Base-by-base conservation (phyloP, 2,113 vertebrate species). In the Zosterops borbonicus region DNA sequence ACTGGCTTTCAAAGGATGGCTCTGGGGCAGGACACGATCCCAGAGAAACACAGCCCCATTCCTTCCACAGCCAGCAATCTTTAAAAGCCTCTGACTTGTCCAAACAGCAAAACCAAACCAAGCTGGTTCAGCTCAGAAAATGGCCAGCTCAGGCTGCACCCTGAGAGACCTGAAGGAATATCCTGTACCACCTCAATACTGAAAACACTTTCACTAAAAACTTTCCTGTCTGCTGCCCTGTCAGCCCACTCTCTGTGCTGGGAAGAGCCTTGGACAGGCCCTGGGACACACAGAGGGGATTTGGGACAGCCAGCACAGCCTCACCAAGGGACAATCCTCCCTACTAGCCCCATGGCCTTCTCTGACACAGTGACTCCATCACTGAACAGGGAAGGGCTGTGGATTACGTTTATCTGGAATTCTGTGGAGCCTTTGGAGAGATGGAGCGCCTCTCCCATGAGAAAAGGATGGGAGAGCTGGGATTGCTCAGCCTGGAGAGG, bases 301-400 rank as follows among this genome's bases (percentile, higher is more conserved):
- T 28, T 22, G n/a, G 59, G 50, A 65, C 59, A 65, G 24, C 19
- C 70, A 85, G 50, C 60, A 47, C 0, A 0, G 29, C 35, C 35
- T 58, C 60, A 29, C 47, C 16, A 17, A 35, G 52, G 35, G 25
- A 58, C 6, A 31, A 16, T 31, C 52, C 35, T 25, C 31, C 35
- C 3, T 4, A 37, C 16, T 27, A 37, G 17, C 33, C 27, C 44
- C 0, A 0, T 8, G 44, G 14, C 25, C 20, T 67, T 11, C 53
- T 37, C 35, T 59, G 37, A 1, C 24, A 19, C 8, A 24, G 29
- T 11, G 12, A 31, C 21, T 35, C 53, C 44, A 37, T 44, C 62
- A 5, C 13, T 31, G 31, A 8, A 18, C 44, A 44, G 71, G 62
- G 35, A 65, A 65, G 12, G 10, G 29, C 16, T 23, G 2, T 5